Conservation (phyloP, 1,140 invertebrate genomes). For the Campoletis sonorensis region DNA sequence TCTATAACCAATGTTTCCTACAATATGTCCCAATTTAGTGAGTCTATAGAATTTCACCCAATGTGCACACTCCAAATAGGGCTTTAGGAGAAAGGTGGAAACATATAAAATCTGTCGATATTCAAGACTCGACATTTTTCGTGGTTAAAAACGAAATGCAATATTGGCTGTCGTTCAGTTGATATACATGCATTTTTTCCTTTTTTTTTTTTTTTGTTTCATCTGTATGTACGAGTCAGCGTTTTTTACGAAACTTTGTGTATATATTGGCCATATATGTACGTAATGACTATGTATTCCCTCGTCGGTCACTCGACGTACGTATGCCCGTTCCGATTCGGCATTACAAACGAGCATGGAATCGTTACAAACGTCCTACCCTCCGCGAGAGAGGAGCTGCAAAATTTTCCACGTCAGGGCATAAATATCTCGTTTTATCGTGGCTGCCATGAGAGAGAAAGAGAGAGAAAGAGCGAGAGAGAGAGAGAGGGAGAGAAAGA, state of each 20-base stretch:
- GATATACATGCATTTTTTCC: neutral
- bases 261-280: neutral
- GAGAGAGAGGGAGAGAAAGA: no score
- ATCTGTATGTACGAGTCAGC: neutral
- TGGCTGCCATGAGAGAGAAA: conserved; percentile 20
- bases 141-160: conserved; percentile 38
- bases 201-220: no score
- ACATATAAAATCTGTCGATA: conserved; percentile 30
- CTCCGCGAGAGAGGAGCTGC: conserved; percentile 28
- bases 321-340: conserved; percentile 4
- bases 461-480: no score
- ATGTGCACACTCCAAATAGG: no score
- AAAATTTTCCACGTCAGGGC: conserved; percentile 41
- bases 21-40: conserved; percentile 16
- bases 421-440: conserved; percentile 47
- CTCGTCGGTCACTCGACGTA: conserved; percentile 35
- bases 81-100: neutral
- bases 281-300: conserved; percentile 33
- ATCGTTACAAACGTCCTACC: conserved; percentile 38
- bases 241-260: neutral
- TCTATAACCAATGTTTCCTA: neutral
- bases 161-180: conserved; percentile 5
- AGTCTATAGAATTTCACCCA: conserved; percentile 16
- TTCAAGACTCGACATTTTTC: conserved; percentile 26
- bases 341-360: conserved; percentile 46